Evolutionary conservation across 1,140 invertebrate species (phyloP).

Genomic region (Drosophila guanche): DNA sequence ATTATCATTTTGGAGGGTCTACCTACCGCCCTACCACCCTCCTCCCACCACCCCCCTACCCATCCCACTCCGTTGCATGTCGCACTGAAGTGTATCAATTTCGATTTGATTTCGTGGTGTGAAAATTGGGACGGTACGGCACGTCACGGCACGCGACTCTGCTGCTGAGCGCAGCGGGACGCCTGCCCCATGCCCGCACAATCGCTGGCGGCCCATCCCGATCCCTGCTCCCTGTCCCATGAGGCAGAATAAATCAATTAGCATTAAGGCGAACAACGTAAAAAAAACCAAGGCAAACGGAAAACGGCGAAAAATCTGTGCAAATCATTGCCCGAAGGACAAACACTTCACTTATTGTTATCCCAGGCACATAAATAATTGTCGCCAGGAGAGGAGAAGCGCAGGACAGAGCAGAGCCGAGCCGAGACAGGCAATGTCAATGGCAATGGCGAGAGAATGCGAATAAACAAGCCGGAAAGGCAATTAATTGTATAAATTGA

Average conservation of each 20-base stretch:
- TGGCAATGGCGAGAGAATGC: constrained; percentile 40
- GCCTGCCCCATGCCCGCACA: constrained; percentile 3
- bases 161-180: constrained; percentile 32
- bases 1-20: constrained; percentile 9
- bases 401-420: neutral
- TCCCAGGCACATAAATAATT: constrained; percentile 62
- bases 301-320: constrained; percentile 33
- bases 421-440: neutral
- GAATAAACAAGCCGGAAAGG: constrained; percentile 69
- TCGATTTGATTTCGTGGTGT: constrained; percentile 58
- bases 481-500: constrained; percentile 78
- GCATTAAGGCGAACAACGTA: constrained; percentile 49
- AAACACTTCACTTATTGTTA: constrained; percentile 71
- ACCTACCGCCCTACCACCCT: neutral
- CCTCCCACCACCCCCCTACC: constrained; percentile 2
- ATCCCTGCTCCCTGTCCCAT: neutral
- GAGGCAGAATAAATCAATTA: constrained; percentile 72
- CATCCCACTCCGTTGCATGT: constrained; percentile 29
- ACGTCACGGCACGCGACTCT: constrained; percentile 24
- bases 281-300: neutral
- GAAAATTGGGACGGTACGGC: constrained; percentile 37
- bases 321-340: constrained; percentile 48
- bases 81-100: constrained; percentile 53
- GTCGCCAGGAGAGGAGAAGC: constrained; percentile 11
- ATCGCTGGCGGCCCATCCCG: constrained; percentile 17